Base-by-base conservation (phyloP, 2,797 vertebrate species). In the Nothura maculosa region DNA sequence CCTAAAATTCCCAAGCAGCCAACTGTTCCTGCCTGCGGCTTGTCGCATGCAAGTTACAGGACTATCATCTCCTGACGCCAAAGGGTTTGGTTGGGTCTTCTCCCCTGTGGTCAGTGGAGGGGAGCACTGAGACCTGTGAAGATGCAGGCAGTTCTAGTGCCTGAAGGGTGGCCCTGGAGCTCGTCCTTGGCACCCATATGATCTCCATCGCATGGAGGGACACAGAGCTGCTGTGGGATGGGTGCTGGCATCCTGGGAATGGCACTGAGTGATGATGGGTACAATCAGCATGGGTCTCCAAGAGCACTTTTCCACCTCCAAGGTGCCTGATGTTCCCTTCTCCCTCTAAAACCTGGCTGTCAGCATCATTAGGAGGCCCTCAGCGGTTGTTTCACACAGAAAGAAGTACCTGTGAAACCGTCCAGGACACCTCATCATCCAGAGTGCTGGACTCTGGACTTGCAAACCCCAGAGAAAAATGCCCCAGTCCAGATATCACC, bases 331-430 rank as follows among this genome's bases (percentile, higher is more conserved):
- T 52, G 48, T 25, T 7, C 25, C 48, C 25, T 52, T 27, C 25
- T 50, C 54, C 30, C 30, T 55, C 54, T n/a, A n/a, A 55, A 55
- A 20, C 30, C 30, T n/a, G 30, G 9, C 9, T 20, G 10, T 55
- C 18, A 55, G 30, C 54, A 55, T 55, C 30, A 7, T n/a, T 55
- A 55, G 28, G 30, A 55, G 30, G 30, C 54, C 54, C 8, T 2
- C 18, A 30, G 42, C 0, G 3, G 6, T 69, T n/a, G 27, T n/a
- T 85, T 81, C 54, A 45, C 32, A 12, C 0, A 1, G 81, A 14
- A 73, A 6, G 45, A 78, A 6, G 62, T 28, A 58, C 62, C 24
- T 52, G 27, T 18, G 25, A 30, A 45, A 24, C 5, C 21, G 32
- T 5, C 55, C 32, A 54, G 52, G n/a, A 43, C 20, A 0, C 24